A percentile compares a stretch with the other conserved stretches of the same genome.
These are phyloP conservation scores for Chaetura pelagica DNA, from an alignment of 2,113 vertebrate genomes.

Conservation along the genomic window DNA sequence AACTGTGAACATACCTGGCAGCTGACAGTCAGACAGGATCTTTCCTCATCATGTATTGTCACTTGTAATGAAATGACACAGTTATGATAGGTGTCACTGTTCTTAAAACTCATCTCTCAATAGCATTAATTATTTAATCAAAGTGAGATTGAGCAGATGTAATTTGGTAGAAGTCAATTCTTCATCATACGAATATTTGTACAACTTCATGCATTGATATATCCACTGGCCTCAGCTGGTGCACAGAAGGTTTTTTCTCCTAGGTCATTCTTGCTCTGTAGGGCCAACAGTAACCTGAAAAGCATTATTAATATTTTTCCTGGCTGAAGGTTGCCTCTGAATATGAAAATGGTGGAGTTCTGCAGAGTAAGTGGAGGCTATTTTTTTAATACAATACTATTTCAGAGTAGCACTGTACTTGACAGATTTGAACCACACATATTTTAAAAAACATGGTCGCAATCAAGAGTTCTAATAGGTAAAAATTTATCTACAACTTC, in stretches of 20 bases:
- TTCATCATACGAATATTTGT: neutral
- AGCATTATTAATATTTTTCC: neutral
- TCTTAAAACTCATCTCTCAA: neutral
- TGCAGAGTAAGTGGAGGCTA: neutral
- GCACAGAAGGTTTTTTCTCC: neutral
- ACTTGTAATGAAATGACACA: neutral
- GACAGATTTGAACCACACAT: neutral
- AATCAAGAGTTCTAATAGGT: neutral
- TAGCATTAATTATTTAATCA: neutral
- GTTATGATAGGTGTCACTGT: neutral
- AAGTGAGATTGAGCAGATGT: neutral
- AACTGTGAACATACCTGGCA: neutral
- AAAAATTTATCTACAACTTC: neutral
- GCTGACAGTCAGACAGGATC: neutral
- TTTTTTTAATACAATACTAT: neutral
- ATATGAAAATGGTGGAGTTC: neutral
- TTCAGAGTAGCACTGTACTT: neutral
- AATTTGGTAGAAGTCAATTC: neutral
- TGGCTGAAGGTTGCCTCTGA: neutral
- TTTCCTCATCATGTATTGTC: neutral
- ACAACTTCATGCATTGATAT: neutral
- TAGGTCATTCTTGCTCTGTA: neutral
- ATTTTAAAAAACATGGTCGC: neutral
- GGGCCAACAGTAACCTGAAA: neutral
- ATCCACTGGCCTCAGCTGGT: neutral